Conservation (phyloP, 2,888 invertebrate species). For the Dicroscelio sp. region DNA sequence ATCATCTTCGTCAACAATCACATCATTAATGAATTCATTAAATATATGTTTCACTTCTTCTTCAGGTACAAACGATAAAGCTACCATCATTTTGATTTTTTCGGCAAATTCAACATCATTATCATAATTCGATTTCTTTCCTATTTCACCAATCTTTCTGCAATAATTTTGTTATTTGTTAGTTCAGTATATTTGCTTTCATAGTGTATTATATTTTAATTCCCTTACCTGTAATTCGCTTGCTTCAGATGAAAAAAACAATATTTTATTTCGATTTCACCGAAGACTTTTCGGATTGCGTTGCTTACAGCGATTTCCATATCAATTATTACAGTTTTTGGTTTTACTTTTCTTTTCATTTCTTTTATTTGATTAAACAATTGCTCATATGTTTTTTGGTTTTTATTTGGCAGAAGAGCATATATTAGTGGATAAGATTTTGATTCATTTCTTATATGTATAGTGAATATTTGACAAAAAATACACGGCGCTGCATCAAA, state of each 20-base stretch:
- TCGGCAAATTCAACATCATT: neutral
- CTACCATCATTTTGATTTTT: neutral
- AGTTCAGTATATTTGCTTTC: neutral
- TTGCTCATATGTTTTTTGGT: neutral
- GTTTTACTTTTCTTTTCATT: constrained; percentile 1
- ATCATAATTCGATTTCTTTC: neutral
- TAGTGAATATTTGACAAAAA: neutral
- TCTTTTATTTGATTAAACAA: neutral
- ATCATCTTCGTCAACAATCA: neutral
- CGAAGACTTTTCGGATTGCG: neutral
- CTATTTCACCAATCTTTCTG: neutral
- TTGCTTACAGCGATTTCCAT: neutral
- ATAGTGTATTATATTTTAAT: neutral
- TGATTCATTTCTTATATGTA: neutral
- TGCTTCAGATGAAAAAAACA: neutral
- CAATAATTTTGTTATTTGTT: neutral
- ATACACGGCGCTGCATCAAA: neutral
- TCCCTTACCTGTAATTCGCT: constrained; percentile 17
- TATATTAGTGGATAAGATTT: neutral
- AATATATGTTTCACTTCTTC: neutral
- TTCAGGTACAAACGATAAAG: neutral
- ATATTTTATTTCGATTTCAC: neutral
- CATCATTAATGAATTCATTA: neutral
- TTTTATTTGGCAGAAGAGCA: constrained; percentile 10
- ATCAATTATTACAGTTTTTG: neutral